These are phyloP conservation scores for Theristicus caerulescens DNA, from an alignment of 2,113 vertebrate species.

Conservation along the genomic window DNA sequence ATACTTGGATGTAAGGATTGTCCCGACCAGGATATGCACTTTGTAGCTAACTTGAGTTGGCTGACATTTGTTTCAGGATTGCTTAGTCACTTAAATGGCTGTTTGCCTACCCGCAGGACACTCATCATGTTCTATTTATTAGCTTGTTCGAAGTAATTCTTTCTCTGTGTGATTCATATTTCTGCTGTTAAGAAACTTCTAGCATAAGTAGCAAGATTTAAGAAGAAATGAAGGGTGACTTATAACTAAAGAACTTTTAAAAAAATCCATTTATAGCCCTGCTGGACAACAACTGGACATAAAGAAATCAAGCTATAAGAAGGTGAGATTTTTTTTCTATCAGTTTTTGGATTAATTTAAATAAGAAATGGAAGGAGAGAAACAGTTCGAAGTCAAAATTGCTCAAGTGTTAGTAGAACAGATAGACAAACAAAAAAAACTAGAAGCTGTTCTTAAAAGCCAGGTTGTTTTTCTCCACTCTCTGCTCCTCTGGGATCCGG, in stretches of 20 bases:
- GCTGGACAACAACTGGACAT: conserved; percentile 89
- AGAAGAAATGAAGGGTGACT: background rate
- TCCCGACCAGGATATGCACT: background rate
- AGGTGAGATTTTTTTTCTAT: conserved; percentile 76
- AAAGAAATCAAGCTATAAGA: conserved; percentile 97
- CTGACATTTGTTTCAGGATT: background rate
- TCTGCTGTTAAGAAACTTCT: background rate
- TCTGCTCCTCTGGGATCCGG: background rate
- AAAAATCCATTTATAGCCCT: conserved; percentile 78
- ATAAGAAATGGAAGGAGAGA: background rate
- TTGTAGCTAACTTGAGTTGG: background rate
- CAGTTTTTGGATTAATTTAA: background rate
- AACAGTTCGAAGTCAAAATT: background rate
- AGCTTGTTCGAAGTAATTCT: background rate
- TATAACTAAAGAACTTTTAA: background rate
- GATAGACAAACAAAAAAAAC: background rate
- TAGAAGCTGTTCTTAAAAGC: background rate
- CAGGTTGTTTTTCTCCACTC: background rate
- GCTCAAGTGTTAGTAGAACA: background rate
- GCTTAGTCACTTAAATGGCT: background rate
- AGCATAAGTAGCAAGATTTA: background rate
- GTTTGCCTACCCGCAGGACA: background rate
- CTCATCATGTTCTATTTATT: background rate
- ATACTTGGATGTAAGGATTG: background rate
- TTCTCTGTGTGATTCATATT: background rate